Evolutionary conservation across 2,113 vertebrate genomes (phyloP), one percentile per base, ranked within the genome.

Genomic region (Melanocharis versteri): DNA sequence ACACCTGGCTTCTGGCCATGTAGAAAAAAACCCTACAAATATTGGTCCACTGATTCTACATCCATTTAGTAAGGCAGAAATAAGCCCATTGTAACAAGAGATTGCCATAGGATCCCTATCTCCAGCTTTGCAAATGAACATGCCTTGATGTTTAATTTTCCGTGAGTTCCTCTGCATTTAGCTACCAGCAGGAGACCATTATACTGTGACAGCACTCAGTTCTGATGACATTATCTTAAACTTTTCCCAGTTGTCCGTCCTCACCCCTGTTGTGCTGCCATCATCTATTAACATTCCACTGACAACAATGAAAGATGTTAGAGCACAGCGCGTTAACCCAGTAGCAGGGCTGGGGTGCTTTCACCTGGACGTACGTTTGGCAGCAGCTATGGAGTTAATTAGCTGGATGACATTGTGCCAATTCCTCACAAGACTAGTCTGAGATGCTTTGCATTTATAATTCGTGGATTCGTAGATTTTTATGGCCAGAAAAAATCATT

Each of bases 71-170:
- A 90, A 92, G 89, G 53, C 50, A 86, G 53, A 92, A 92, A 69
- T 60, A 89, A 94, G 33, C 62, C 51, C 61, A 57, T 92, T 92
- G 87, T 94, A 95, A 84, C 35, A 79, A 35, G 56, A 90, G 76
- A 90, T 39, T 84, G 79, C 77, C 54, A 80, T 6, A 90, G 85
- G 83, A 92, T 89, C 94, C 1, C 2, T 79, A 94, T 90, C 93
- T 96, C 73, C 88, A 93, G 83, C 77, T 96, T 94, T 90, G 90
- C 95, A 96, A 96, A 96, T 53, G 91, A 93, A 87, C 83, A 44
- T 90, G 94, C 91, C 96, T 96, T 97, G 93, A 95, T 92, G 96
- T 96, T 97, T 97, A 97, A 97, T 96, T 97, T 97, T 96, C 95
- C 50, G 1, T 92, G 95, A 97, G 94, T 93, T 93, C 90, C 88